Percentiles rank a stretch among this genome's conserved stretches.
Evolutionary conservation across 2,113 vertebrate genomes (phyloP).

Genomic region (Gopherus flavomarginatus): DNA sequence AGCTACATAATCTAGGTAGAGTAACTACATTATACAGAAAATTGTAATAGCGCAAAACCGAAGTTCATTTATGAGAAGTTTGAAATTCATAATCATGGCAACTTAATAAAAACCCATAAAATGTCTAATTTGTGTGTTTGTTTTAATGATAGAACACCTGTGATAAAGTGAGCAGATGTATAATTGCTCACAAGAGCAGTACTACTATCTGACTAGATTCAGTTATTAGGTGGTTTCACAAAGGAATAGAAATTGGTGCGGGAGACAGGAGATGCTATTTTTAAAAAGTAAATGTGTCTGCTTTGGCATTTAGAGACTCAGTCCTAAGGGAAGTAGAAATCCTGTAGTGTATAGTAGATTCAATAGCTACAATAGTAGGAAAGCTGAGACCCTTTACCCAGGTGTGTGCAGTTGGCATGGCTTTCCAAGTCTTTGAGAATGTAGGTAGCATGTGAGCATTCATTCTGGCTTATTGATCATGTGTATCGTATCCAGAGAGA

Average conservation of each 20-base stretch:
- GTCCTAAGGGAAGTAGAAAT: slow-evolving; percentile 31
- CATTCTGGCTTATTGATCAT: not conserved
- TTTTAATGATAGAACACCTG: slow-evolving; percentile 8
- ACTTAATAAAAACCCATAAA: slow-evolving; percentile 28
- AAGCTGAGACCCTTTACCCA: slow-evolving; percentile 46
- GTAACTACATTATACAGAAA: not conserved
- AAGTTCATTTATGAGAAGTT: not conserved
- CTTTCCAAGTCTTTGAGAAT: slow-evolving; percentile 12
- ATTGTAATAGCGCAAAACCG: not conserved
- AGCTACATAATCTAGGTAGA: not conserved
- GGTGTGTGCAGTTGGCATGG: slow-evolving; percentile 25
- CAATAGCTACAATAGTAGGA: slow-evolving; percentile 38
- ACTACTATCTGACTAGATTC: slow-evolving; percentile 14
- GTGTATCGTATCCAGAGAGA: slow-evolving; percentile 21
- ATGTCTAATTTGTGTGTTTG: slow-evolving; percentile 24
- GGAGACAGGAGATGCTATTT: slow-evolving; percentile 53
- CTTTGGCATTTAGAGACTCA: slow-evolving; percentile 32
- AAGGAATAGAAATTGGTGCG: slow-evolving; percentile 19
- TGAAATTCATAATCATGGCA: not conserved
- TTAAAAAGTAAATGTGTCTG: slow-evolving; percentile 43
- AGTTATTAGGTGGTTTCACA: slow-evolving; percentile 21
- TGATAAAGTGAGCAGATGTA: slow-evolving; percentile 34
- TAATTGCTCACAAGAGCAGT: slow-evolving; percentile 2
- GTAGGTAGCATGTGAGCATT: not conserved
- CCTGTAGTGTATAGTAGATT: slow-evolving; percentile 10